Percentiles rank a stretch among this genome's conserved stretches.
Conservation (phyloP, 2,113 vertebrate genomes). For the Melanocharis versteri region DNA sequence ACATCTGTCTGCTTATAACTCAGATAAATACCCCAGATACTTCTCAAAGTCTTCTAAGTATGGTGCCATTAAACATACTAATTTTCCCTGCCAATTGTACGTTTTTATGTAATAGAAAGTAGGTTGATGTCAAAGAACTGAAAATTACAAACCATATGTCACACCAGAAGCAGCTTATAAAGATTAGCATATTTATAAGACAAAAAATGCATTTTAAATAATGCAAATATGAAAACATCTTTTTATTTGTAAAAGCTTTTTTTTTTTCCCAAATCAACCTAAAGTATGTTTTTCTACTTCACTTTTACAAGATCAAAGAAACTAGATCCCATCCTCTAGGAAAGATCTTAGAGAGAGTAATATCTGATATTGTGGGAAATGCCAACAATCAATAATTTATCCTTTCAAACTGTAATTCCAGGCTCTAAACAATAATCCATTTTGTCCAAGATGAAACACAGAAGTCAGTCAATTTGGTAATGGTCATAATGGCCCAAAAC, state of each 20-base stretch:
- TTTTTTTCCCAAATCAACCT: neutral
- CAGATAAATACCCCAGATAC: neutral
- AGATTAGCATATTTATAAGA: slow-evolving; percentile 56
- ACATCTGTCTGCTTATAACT: neutral
- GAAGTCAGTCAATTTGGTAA: neutral
- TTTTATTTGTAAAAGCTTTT: neutral
- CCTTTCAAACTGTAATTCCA: neutral
- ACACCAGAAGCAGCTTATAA: slow-evolving; percentile 42
- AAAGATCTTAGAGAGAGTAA: neutral
- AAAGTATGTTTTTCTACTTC: neutral
- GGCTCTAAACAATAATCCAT: neutral
- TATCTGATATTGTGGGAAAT: neutral
- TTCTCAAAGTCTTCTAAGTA: neutral
- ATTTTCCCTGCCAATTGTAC: slow-evolving; percentile 43
- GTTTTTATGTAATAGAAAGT: slow-evolving; percentile 37
- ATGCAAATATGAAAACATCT: neutral
- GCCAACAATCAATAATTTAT: slow-evolving; percentile 13
- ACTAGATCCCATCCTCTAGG: neutral
- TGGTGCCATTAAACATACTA: neutral
- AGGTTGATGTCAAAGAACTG: slow-evolving; percentile 56
- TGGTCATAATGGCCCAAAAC: neutral
- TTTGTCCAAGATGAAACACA: neutral
- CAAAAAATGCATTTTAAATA: slow-evolving; percentile 42
- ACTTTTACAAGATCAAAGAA: neutral
- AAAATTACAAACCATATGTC: slow-evolving; percentile 53